Evolutionary conservation across 1,140 invertebrate genomes (phyloP).

Genomic region (Neodiprion fabricii): DNA sequence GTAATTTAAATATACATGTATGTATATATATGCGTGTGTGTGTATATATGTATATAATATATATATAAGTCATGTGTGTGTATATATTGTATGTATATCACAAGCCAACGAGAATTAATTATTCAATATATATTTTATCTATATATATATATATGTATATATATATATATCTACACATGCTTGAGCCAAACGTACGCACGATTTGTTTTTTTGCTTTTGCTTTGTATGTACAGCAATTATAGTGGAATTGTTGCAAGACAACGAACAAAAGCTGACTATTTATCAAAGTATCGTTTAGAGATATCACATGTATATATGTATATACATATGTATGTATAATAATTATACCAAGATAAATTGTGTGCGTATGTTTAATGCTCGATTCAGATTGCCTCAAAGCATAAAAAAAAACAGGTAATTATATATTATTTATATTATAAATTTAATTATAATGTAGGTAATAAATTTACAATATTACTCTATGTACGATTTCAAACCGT

Average conservation of each 20-base stretch:
- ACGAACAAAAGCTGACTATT: too few species aligned
- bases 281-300: not conserved
- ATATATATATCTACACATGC: conserved; percentile 17
- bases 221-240: conserved; percentile 1
- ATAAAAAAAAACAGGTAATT: not conserved
- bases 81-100: conserved; percentile 9
- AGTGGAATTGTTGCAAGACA: not conserved
- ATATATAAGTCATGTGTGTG: not conserved
- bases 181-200: conserved; percentile 18
- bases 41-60: not conserved
- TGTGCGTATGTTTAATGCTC: not conserved
- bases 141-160: too few species aligned
- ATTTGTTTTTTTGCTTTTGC: not conserved
- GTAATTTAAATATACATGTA: conserved; percentile 8
- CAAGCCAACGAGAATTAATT: conserved; percentile 27
- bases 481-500: not conserved
- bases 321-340: not conserved
- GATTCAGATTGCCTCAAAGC: not conserved
- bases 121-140: not conserved
- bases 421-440: not conserved
- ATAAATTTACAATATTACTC: conserved; percentile 8
- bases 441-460: not conserved
- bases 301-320: not conserved
- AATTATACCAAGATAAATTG: not conserved
- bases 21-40: too few species aligned